Percentiles rank a stretch among this genome's conserved stretches.
phyloP scores from a whole-genome alignment of 2,888 invertebrate genomes.

The Phengaris arion region DNA sequence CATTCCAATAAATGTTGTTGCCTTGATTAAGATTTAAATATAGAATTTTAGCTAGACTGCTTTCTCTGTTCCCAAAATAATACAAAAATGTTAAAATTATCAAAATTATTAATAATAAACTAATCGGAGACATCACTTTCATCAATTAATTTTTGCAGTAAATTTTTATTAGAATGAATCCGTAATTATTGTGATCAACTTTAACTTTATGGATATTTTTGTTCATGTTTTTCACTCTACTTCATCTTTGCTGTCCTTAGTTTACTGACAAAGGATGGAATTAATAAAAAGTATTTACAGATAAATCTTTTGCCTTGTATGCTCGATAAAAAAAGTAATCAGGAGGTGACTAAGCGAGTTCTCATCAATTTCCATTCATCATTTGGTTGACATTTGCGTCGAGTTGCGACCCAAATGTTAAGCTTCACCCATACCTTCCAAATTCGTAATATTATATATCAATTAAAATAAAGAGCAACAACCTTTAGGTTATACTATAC shows the following conservation, averaged over 20 bases:
- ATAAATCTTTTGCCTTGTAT: background rate
- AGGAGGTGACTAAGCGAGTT: slow-evolving; percentile 9
- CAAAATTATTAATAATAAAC: slow-evolving; percentile 11
- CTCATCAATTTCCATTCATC: slow-evolving; percentile 23
- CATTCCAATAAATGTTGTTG: background rate
- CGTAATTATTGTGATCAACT: background rate
- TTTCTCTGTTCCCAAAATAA: background rate
- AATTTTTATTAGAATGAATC: background rate
- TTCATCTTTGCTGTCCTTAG: background rate
- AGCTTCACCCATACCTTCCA: background rate
- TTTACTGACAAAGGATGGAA: background rate
- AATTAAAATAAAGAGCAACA: too few relatives aligned
- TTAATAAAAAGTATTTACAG: background rate
- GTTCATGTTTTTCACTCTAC: background rate
- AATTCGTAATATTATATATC: too few relatives aligned
- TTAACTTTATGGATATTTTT: too few relatives aligned
- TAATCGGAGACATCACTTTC: slow-evolving; percentile 3
- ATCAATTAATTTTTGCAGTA: background rate
- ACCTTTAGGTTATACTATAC: too few relatives aligned
- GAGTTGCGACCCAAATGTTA: background rate
- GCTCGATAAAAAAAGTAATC: slow-evolving; percentile 7
- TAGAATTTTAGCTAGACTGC: background rate
- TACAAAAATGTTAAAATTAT: slow-evolving; percentile 1
- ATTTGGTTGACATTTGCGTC: slow-evolving; percentile 24
- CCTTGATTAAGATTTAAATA: background rate